phyloP scores from a whole-genome alignment of 2,888 invertebrate species.

The Globia sparganii region DNA sequence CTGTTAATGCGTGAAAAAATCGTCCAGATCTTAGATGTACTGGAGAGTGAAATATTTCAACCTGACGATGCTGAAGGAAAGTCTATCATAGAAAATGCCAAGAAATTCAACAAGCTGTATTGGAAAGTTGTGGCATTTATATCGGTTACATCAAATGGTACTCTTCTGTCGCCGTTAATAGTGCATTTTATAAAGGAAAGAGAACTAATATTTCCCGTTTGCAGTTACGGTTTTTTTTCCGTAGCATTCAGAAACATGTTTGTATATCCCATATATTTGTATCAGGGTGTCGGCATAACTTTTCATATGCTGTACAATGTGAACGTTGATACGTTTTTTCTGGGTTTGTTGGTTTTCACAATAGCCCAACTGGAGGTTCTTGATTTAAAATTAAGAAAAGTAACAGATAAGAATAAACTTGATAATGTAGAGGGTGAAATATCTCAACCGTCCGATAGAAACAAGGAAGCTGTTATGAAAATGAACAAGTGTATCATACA shows the following conservation, averaged over 20 bases:
- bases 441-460: slow-evolving; percentile 21
- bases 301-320: slow-evolving; percentile 76
- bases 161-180: slow-evolving; percentile 70
- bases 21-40: slow-evolving; percentile 64
- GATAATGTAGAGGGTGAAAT: slow-evolving; percentile 22
- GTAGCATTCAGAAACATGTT: slow-evolving; percentile 67
- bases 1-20: slow-evolving; percentile 71
- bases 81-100: slow-evolving; percentile 71
- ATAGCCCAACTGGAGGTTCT: slow-evolving; percentile 81
- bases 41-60: slow-evolving; percentile 78
- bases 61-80: slow-evolving; percentile 67
- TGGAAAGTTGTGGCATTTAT: slow-evolving; percentile 73
- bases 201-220: slow-evolving; percentile 72
- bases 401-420: slow-evolving; percentile 63
- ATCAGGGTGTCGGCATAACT: slow-evolving; percentile 77
- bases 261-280: slow-evolving; percentile 77
- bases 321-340: slow-evolving; percentile 78
- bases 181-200: slow-evolving; percentile 68
- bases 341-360: slow-evolving; percentile 75
- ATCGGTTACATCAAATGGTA: slow-evolving; percentile 69
- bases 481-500: slow-evolving; percentile 75
- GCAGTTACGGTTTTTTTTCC: slow-evolving; percentile 77
- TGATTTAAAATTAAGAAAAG: slow-evolving; percentile 72
- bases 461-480: slow-evolving; percentile 61
- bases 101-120: slow-evolving; percentile 72